Conservation (phyloP, 1,140 invertebrate genomes). For the Drosophila pectinifera region DNA sequence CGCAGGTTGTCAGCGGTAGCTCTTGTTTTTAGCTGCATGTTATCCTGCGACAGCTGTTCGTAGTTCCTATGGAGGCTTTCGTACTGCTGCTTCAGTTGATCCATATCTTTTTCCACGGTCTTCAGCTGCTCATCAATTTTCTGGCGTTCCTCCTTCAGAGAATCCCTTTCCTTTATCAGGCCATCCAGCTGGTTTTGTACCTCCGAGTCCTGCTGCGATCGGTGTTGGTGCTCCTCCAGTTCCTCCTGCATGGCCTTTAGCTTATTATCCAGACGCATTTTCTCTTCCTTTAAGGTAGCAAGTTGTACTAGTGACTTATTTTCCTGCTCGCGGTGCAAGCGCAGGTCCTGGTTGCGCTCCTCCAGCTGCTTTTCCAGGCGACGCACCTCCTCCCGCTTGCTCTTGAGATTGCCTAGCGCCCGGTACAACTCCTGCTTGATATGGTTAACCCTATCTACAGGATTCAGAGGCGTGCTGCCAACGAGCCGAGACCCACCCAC, state of each 20-base stretch:
- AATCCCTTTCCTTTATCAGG: constrained; percentile 41
- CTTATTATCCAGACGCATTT: constrained; percentile 59
- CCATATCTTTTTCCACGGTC: constrained; percentile 51
- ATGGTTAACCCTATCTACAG: constrained; percentile 63
- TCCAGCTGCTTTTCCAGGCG: constrained; percentile 65
- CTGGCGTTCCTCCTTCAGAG: constrained; percentile 36
- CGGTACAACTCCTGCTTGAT: constrained; percentile 78
- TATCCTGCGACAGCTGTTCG: constrained; percentile 64
- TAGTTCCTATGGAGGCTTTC: constrained; percentile 52
- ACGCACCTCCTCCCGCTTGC: constrained; percentile 78
- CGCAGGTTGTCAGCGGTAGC: constrained; percentile 51
- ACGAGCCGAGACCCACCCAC: constrained; percentile 40
- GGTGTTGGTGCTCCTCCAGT: constrained; percentile 41
- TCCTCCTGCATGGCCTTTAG: constrained; percentile 68
- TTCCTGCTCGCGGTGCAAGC: constrained; percentile 62
- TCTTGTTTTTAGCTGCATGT: constrained; percentile 45
- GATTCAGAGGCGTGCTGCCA: constrained; percentile 74
- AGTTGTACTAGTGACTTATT: constrained; percentile 73
- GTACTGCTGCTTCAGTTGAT: constrained; percentile 62
- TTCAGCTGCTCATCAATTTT: constrained; percentile 45
- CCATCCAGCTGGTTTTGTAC: constrained; percentile 35
- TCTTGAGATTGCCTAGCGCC: constrained; percentile 66
- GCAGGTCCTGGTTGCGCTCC: constrained; percentile 67
- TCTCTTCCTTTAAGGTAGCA: constrained; percentile 70
- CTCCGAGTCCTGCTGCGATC: constrained; percentile 27